These are phyloP conservation scores for Phytoseiulus persimilis DNA, from an alignment of 2,888 invertebrate genomes.

Conservation along the genomic window DNA sequence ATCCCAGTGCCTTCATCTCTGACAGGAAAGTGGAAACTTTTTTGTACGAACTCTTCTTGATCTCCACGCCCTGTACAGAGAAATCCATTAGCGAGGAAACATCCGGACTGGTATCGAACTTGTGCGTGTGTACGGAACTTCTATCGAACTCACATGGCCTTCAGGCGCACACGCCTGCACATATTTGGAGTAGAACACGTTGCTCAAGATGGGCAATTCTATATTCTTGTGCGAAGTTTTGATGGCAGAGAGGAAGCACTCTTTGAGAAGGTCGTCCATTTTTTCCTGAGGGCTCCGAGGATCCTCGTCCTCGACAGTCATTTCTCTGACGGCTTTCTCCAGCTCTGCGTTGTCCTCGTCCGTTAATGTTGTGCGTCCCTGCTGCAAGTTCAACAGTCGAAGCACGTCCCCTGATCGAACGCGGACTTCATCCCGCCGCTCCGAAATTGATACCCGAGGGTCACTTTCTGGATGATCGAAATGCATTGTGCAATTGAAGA, in stretches of 20 bases:
- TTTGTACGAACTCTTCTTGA: constrained; percentile 80
- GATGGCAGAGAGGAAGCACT: constrained; percentile 69
- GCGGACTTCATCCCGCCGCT: too few species aligned
- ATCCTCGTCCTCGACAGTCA: constrained; percentile 29
- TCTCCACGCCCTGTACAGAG: constrained; percentile 57
- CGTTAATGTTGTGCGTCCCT: background rate
- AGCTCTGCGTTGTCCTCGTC: constrained; percentile 36
- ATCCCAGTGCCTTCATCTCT: constrained; percentile 61
- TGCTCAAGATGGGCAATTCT: constrained; percentile 68
- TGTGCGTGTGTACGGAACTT: too few species aligned
- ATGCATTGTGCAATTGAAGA: too few species aligned
- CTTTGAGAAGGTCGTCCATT: constrained; percentile 65
- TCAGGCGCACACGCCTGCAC: constrained; percentile 54
- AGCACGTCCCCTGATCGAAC: too few species aligned
- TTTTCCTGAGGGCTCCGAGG: constrained; percentile 45
- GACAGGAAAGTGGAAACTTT: constrained; percentile 76
- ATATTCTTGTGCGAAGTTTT: constrained; percentile 64
- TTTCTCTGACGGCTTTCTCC: constrained; percentile 39
- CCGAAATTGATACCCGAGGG: too few species aligned
- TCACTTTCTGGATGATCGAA: too few species aligned
- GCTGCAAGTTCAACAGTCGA: too few species aligned
- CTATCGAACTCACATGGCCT: constrained; percentile 47
- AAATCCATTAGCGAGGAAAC: background rate
- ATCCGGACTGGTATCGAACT: background rate
- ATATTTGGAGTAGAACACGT: constrained; percentile 67